These are phyloP conservation scores for Myodes glareolus DNA, from an alignment of 2,113 vertebrate species.

Conservation along the genomic window DNA sequence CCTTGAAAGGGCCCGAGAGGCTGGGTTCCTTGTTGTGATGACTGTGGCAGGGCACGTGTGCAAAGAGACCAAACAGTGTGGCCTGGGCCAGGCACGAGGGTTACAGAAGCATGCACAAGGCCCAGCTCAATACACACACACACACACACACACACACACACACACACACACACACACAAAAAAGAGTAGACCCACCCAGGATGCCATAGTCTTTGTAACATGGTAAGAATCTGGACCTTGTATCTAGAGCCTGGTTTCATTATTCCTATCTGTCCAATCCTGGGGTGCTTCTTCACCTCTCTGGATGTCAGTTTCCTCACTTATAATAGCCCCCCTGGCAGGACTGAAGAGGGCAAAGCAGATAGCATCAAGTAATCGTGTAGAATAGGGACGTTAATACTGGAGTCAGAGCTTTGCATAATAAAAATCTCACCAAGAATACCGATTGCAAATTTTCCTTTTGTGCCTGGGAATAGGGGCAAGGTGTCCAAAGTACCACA, in stretches of 20 bases:
- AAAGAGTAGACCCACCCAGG: accelerated
- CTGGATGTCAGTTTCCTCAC: neutral
- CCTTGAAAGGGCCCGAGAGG: neutral
- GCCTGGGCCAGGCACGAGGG: neutral
- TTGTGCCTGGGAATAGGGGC: slow-evolving; percentile 21
- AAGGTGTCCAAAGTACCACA: slow-evolving; percentile 49
- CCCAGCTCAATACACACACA: accelerated
- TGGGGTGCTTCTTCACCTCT: neutral
- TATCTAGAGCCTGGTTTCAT: neutral
- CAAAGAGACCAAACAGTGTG: neutral
- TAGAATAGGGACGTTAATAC: neutral
- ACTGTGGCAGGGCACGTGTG: accelerated
- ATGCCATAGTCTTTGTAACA: neutral
- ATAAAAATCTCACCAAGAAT: neutral
- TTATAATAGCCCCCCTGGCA: neutral
- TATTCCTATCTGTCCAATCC: neutral
- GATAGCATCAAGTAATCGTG: neutral
- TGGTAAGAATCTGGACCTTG: neutral
- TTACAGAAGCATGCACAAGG: neutral
- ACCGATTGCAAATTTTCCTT: neutral
- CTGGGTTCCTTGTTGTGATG: no score
- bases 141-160: no score
- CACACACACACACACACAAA: no score
- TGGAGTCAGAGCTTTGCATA: neutral
- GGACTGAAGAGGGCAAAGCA: neutral